Evolutionary conservation across 2,888 invertebrate species (phyloP).

Genomic region (Zygothrica quintamaculata): DNA sequence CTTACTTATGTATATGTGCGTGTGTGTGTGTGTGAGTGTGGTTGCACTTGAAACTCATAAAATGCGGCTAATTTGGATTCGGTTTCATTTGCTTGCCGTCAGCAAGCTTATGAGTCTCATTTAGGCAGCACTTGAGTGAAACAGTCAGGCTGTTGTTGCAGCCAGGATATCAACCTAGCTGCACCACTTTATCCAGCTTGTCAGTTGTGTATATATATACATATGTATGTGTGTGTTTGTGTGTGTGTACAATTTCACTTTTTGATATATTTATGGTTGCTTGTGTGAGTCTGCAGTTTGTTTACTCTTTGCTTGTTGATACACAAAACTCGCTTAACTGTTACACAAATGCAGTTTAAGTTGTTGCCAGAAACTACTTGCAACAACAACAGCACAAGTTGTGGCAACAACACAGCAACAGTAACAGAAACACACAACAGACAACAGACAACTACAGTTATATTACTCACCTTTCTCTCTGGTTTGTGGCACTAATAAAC

Average conservation of each 20-base stretch:
- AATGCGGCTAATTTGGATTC: conserved; percentile 68
- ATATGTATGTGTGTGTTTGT: background rate
- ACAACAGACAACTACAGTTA: conserved; percentile 8
- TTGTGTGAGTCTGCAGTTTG: conserved; percentile 35
- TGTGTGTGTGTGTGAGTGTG: conserved; percentile 30
- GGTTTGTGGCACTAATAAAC: conserved; percentile 59
- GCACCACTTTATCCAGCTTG: conserved; percentile 23
- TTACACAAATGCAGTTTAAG: conserved; percentile 44
- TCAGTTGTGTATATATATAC: conserved; percentile 7
- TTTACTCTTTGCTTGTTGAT: conserved; percentile 19
- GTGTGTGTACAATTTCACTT: conserved; percentile 33
- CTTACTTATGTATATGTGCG: no score
- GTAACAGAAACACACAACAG: no score
- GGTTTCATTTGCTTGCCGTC: conserved; percentile 45
- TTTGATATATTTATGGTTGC: conserved; percentile 42
- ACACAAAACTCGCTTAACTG: conserved; percentile 28
- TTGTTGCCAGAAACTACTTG: conserved; percentile 48
- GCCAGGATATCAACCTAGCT: conserved; percentile 10
- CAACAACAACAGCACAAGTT: conserved; percentile 17
- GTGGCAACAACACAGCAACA: conserved; percentile 13
- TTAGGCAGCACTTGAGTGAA: conserved; percentile 55
- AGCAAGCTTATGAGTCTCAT: conserved; percentile 39
- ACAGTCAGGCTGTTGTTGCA: conserved; percentile 14
- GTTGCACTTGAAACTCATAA: conserved; percentile 56
- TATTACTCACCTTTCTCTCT: conserved; percentile 71